Conservation (phyloP, 2,888 invertebrate species). For the Limnephilus auricula region DNA sequence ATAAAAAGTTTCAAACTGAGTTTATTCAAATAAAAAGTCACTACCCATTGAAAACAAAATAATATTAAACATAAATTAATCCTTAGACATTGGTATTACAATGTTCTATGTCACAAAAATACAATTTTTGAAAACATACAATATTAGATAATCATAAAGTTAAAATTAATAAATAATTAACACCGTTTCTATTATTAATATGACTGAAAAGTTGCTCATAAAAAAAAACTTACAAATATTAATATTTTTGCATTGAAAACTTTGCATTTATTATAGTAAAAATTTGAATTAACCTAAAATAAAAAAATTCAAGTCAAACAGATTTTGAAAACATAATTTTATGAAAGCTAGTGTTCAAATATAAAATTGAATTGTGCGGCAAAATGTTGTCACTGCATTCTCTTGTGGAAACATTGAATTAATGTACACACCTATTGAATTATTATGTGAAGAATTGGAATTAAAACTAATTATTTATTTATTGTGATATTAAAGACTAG, state of each 20-base stretch:
- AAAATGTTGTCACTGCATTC: not conserved
- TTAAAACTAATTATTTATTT: not conserved
- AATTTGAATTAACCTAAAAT: not conserved
- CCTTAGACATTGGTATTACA: not conserved
- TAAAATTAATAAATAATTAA: not conserved
- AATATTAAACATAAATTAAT: not conserved
- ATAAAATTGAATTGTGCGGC: not conserved
- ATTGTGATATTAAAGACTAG: conserved; percentile 2
- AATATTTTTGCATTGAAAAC: not conserved
- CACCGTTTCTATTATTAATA: not conserved
- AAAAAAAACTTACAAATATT: not conserved
- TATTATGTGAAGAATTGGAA: not conserved
- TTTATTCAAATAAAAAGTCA: not conserved
- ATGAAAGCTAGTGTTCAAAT: not conserved
- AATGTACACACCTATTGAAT: not conserved
- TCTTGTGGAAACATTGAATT: not conserved
- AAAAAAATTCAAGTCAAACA: not conserved
- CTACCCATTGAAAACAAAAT: not conserved
- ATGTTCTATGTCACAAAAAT: not conserved
- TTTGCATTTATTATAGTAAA: not conserved
- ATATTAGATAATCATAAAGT: not conserved
- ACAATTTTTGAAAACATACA: not conserved
- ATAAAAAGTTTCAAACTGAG: no score
- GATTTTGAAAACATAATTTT: not conserved
- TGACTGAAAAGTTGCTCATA: not conserved